Percentiles rank a stretch among this genome's conserved stretches.
phyloP scores from a whole-genome alignment of 1,140 invertebrate genomes.

The Neelides sp. region DNA sequence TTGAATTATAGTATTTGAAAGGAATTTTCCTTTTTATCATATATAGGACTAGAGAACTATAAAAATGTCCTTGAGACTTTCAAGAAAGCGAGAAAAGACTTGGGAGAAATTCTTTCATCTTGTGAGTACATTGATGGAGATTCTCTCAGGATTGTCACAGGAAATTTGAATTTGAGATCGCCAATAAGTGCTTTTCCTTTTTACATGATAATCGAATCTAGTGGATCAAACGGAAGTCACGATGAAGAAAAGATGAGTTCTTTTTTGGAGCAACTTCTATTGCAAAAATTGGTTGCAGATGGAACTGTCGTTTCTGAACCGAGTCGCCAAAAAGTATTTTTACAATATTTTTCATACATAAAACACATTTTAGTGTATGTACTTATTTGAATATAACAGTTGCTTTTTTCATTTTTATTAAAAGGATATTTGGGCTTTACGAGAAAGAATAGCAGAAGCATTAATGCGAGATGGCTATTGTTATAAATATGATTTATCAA shows the following conservation, averaged over 20 bases:
- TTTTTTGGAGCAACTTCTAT: slow-evolving; percentile 64
- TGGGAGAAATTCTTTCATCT: slow-evolving; percentile 82
- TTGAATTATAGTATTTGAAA: too few relatives aligned
- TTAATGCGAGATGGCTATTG: slow-evolving; percentile 72
- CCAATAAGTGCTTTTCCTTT: slow-evolving; percentile 59
- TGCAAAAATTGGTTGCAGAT: slow-evolving; percentile 56
- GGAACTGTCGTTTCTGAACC: slow-evolving; percentile 71
- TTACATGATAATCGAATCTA: slow-evolving; percentile 83
- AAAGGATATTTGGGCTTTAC: slow-evolving; percentile 64
- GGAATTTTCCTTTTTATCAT: slow-evolving; percentile 3
- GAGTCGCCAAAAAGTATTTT: slow-evolving; percentile 54
- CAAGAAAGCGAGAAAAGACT: slow-evolving; percentile 52
- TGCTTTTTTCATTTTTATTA: slow-evolving; percentile 31
- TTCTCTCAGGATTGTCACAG: slow-evolving; percentile 48
- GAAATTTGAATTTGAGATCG: slow-evolving; percentile 49
- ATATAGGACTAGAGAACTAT: slow-evolving; percentile 56
- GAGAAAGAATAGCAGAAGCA: slow-evolving; percentile 72
- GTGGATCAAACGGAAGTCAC: slow-evolving; percentile 65
- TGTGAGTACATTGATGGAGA: slow-evolving; percentile 58
- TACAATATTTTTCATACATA: slow-evolving; percentile 1
- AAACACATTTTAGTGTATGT: slow-evolving; percentile 1
- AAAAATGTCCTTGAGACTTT: slow-evolving; percentile 62
- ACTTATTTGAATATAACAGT: neutral
- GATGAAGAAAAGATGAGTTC: slow-evolving; percentile 72
- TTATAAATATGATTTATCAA: slow-evolving; percentile 91